Percentiles rank a stretch among this genome's conserved stretches.
Evolutionary conservation across 2,888 invertebrate species (phyloP).

Genomic region (Synanthedon formicaeformis): DNA sequence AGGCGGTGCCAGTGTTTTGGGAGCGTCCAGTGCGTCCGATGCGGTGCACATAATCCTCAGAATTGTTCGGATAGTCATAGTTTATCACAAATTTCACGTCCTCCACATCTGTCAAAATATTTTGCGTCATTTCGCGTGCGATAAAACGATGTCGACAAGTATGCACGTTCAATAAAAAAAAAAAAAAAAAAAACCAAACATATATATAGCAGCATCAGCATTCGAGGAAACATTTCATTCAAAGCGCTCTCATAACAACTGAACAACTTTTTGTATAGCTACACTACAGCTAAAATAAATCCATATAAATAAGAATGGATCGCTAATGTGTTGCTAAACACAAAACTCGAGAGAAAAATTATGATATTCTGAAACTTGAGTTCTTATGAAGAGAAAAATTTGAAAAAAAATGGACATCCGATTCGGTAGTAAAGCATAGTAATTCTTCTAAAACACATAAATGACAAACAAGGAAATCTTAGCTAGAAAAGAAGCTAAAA

Average conservation of each 20-base stretch:
- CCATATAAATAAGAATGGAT: too few relatives aligned
- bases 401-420: too few relatives aligned
- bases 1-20: constrained; percentile 93
- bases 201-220: background rate
- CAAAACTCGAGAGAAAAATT: background rate
- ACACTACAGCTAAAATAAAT: too few relatives aligned
- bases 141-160: background rate
- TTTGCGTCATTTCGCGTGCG: too few relatives aligned
- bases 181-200: background rate
- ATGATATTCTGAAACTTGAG: background rate
- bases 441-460: too few relatives aligned
- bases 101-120: constrained; percentile 85
- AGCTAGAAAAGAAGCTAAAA: too few relatives aligned
- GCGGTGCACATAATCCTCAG: constrained; percentile 97
- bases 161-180: background rate
- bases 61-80: constrained; percentile 97
- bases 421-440: too few relatives aligned
- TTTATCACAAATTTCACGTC: constrained; percentile 99
- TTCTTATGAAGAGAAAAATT: too few relatives aligned
- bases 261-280: too few relatives aligned
- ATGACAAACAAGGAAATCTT: too few relatives aligned
- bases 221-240: constrained; percentile 12
- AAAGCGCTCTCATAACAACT: too few relatives aligned
- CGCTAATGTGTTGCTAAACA: too few relatives aligned
- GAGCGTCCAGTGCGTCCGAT: constrained; percentile 96